Base-by-base conservation (phyloP, 2,888 invertebrate species). In the Pachydiplax longipennis region DNA sequence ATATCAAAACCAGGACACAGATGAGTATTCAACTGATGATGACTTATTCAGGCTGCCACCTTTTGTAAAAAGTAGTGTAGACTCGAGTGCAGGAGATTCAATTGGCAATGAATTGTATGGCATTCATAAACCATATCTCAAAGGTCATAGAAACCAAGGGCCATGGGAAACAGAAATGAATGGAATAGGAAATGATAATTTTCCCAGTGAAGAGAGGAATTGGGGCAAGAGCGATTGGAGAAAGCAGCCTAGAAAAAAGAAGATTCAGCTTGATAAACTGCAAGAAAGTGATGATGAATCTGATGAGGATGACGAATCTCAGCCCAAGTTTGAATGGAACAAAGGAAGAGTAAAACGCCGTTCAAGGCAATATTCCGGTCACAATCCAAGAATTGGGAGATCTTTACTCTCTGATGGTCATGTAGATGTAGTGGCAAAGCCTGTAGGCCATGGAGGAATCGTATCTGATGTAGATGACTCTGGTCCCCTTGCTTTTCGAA, bases 141-240 rank as follows among this genome's bases (percentile, higher is more conserved):
- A n/a, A 3, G 37, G 61, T 1, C 35, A 37, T 61, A 37, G 87
- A n/a, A 61, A 6, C 1, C 61, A 61, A n/a, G 73, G 25, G 31
- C 61, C 58, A 8, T 87, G 87, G 87, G 87, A 22, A 83, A 83
- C 53, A 35, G 53, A 83, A 83, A 61, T 87, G 37, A 61, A 61
- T 37, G 22, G 87, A 87, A 10, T 65, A 35, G 48, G 44, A 0
- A 61, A 87, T 87, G 87, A 65, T 18, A 61, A 87, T 13, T 37
- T 22, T 31, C 37, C 40, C 2, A 65, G 35, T 61, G 61, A 37
- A 10, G 12, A 37, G 4, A 87, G 58, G 37, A 87, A 87, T 5
- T 65, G 87, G 87, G 87, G 13, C 35, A 65, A 35, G 25, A 25
- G 2, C n/a, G 65, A n/a, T n/a, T 15, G 40, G 37, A 87, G 87